A percentile compares a stretch with the other conserved stretches of the same genome.
Conservation (phyloP, 2,888 invertebrate genomes). For the Apotomis betuletana region DNA sequence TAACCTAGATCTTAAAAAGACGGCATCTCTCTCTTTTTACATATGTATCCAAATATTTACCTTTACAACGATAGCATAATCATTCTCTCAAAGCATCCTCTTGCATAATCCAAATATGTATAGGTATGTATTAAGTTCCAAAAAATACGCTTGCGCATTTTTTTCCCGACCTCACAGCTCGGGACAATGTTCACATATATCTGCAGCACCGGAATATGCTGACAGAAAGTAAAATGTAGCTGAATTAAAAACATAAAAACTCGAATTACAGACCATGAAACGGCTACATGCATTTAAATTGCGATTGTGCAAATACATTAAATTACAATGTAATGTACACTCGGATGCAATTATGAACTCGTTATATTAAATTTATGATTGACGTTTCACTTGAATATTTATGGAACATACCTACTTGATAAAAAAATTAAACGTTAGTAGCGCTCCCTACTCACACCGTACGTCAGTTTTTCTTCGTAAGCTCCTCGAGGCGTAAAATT, state of each 20-base stretch:
- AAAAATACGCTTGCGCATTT: background rate
- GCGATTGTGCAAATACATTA: conserved; percentile 53
- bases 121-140: too few species aligned
- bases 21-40: too few species aligned
- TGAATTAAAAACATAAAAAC: conserved; percentile 54
- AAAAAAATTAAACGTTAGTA: conserved; percentile 7
- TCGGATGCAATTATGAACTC: conserved; percentile 52
- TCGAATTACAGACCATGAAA: conserved; percentile 50
- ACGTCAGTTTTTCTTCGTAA: conserved; percentile 81
- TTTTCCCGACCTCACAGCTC: conserved; percentile 14
- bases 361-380: conserved; percentile 14
- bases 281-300: conserved; percentile 50
- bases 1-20: too few species aligned
- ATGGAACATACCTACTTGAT: background rate
- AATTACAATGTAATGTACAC: conserved; percentile 64
- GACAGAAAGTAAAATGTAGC: conserved; percentile 56
- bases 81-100: too few species aligned
- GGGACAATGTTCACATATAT: conserved; percentile 15
- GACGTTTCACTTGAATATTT: background rate
- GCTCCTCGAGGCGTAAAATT: conserved; percentile 78
- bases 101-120: too few species aligned
- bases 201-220: conserved; percentile 31
- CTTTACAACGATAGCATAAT: background rate
- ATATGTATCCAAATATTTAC: too few species aligned
- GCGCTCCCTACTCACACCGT: conserved; percentile 53